Base-by-base conservation (phyloP, 2,113 vertebrate species). In the Ceuthmochares aereus region DNA sequence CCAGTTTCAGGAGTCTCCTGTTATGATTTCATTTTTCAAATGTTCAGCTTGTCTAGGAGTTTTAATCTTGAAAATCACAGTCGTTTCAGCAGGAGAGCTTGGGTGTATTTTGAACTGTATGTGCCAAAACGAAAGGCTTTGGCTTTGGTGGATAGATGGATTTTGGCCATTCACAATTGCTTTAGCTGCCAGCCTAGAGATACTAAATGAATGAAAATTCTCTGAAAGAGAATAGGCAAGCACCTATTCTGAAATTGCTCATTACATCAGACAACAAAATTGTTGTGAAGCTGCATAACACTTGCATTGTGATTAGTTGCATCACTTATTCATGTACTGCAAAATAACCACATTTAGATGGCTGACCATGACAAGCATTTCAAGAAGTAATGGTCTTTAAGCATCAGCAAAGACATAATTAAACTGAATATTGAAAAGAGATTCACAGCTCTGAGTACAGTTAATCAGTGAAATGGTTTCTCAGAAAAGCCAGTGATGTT, bases 311-410 rank as follows among this genome's bases (percentile, higher is more conserved):
- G 78, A 80, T 96, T 92, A 92, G 75, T 54, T 72, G n/a, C 51
- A 78, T 96, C 78, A 60, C 84, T 84, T 40, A 54, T 37, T 55
- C 68, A 60, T 54, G 70, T 84, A 96, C 87, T 92, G 63, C 87
- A 93, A 78, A 91, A 78, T 87, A 90, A 87, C 94, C 82, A 82
- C 55, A 32, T 91, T 81, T 89, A 77, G 79, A 75, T 96, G 56
- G 47, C 72, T 4, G 25, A 77, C 90, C 64, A 81, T 45, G 92
- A 86, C 81, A 84, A 94, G 52, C 37, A 60, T 88, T 96, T 88
- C 60, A 70, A 95, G 78, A 93, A 77, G 72, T 59, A 59, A 77
- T 90, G 68, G 37, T 85, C 79, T 88, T 85, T 84, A 83, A 89
- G 72, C 4, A 0, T 73, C 85, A 78, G 59, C 55, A 78, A 90